Evolutionary conservation across 2,797 vertebrate species (phyloP), one percentile per base, ranked within the genome.

Genomic region (Danio jaintianensis): DNA sequence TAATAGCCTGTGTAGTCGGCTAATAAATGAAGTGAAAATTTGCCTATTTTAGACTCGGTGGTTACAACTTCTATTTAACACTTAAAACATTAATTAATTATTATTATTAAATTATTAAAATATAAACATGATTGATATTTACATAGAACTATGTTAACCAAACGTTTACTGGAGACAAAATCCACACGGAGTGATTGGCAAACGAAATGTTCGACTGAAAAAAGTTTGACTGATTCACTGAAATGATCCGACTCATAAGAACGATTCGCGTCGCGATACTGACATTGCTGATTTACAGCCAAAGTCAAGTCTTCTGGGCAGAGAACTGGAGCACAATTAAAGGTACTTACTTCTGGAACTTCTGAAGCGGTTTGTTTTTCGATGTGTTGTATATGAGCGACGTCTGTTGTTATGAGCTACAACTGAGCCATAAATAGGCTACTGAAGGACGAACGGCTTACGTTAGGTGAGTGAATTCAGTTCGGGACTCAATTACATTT

Each of bases 231-330:
- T 11, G 53, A 45, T 59, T 59, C 55, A 16, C 0, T 66, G 16
- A 13, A 64, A 36, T 58, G 55, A 59, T 43, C 15, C 13, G 53
- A 59, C 20, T 73, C 55, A 4, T 18, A 7, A 16, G 20, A 73
- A 47, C 6, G 9, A 72, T 4, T 72, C 64, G 43, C 69, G 5
- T 72, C 64, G 43, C 69, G 5, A 29, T 16, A 47, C 55, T 0
- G 10, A 18, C 48, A 18, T 40, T 5, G 62, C 7, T 77, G 55
- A 80, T 80, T 80, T 73, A 80, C 56, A 79, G 61, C 29, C 22
- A 61, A 22, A 7, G 52, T 29, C 29, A 29, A 29, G 29, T 29
- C 6, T 48, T 61, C 55, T 74, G 22, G 13, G 38, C 45, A 1
- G 38, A 59, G 43, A 38, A 64, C 66, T 13, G 3, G 13, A 47